Evolutionary conservation across 2,888 invertebrate species (phyloP).

Genomic region (Standfussiana lucernea): DNA sequence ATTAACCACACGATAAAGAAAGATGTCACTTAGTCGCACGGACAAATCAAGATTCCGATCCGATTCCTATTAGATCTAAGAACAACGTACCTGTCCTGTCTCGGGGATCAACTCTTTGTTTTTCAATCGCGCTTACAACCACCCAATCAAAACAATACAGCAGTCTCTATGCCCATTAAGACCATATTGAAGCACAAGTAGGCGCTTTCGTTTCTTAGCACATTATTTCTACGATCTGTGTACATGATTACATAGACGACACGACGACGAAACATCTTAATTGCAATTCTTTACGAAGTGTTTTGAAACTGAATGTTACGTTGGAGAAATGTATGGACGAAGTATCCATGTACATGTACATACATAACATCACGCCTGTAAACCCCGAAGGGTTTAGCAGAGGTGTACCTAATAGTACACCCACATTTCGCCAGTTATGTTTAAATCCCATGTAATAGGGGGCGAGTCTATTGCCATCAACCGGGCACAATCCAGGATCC

Average conservation of each 20-base stretch:
- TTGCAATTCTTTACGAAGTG: conserved; percentile 34
- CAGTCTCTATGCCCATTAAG: neutral
- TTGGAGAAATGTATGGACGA: neutral
- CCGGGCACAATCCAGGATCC: too few species aligned
- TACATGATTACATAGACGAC: neutral
- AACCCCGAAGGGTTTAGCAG: too few species aligned
- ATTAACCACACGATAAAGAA: too few species aligned
- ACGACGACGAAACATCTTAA: conserved; percentile 24
- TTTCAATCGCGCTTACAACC: neutral
- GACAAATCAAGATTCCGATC: neutral
- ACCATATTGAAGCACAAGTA: neutral
- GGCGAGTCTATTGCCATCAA: too few species aligned
- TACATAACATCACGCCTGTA: too few species aligned
- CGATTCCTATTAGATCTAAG: neutral
- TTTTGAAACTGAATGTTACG: conserved; percentile 27
- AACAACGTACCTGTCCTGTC: neutral
- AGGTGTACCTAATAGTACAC: too few species aligned
- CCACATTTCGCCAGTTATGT: too few species aligned
- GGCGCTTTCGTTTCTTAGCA: neutral
- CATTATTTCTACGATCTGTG: neutral
- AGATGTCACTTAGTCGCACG: neutral
- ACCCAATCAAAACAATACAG: neutral
- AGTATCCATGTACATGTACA: too few species aligned
- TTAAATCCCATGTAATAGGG: too few species aligned
- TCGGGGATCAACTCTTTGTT: neutral